Conservation (phyloP, 2,888 invertebrate species). For the Pegoplata infirma region DNA sequence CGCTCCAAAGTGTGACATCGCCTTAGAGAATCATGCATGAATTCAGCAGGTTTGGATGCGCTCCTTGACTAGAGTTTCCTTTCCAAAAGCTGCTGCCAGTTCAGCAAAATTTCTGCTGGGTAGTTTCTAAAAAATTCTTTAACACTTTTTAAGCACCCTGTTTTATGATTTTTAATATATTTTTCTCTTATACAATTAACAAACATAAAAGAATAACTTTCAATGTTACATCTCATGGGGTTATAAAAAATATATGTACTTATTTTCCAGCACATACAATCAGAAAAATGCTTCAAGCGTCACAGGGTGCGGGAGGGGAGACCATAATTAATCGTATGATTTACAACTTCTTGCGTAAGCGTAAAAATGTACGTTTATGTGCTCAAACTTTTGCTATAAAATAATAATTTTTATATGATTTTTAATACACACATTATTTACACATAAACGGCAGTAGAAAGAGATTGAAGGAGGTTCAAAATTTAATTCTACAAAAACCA, state of each 20-base stretch:
- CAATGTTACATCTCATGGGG: constrained; percentile 47
- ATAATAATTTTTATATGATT: constrained; percentile 45
- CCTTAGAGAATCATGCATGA: too few species aligned
- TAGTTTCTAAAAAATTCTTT: too few species aligned
- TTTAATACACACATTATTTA: constrained; percentile 27
- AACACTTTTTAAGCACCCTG: too few species aligned
- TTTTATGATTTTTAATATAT: constrained; percentile 17
- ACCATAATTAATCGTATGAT: constrained; percentile 73
- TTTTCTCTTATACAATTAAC: background rate
- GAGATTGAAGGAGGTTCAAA: background rate
- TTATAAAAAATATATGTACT: constrained; percentile 26
- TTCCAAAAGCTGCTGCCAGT: too few species aligned
- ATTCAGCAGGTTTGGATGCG: too few species aligned
- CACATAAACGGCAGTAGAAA: background rate
- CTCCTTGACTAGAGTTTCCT: too few species aligned
- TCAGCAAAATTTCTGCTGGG: too few species aligned
- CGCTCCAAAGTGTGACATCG: too few species aligned
- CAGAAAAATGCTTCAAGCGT: constrained; percentile 3
- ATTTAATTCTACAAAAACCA: background rate
- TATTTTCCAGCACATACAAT: background rate
- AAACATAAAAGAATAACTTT: constrained; percentile 32
- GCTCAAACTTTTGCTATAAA: constrained; percentile 45
- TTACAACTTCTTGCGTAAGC: constrained; percentile 70
- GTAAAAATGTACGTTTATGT: constrained; percentile 56
- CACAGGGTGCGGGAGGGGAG: constrained; percentile 1